Evolutionary conservation across 2,113 vertebrate species (phyloP).

Genomic region (Zingel zingel): DNA sequence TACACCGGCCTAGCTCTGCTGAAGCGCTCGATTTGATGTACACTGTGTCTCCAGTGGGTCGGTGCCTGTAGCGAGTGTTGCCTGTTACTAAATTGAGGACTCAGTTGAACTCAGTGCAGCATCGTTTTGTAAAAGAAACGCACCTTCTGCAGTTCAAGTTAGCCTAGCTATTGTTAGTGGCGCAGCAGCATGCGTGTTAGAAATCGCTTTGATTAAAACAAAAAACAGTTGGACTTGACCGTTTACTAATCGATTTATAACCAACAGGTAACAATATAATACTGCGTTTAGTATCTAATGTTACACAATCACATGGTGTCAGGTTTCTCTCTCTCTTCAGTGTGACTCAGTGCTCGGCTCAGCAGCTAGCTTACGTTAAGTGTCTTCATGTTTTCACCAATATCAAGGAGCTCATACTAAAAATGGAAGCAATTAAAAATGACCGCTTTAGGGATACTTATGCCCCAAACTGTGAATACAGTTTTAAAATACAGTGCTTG

Average conservation of each 20-base stretch:
- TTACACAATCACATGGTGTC: no score
- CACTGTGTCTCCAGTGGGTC: neutral
- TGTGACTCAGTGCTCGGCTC: neutral
- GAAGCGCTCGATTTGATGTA: slow-evolving; percentile 36
- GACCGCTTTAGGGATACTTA: no score
- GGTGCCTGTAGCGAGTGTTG: neutral
- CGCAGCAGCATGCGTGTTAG: slow-evolving; percentile 13
- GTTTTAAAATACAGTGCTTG: neutral
- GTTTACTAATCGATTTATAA: neutral
- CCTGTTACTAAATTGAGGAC: neutral
- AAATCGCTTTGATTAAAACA: neutral
- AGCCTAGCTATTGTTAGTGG: slow-evolving; percentile 64
- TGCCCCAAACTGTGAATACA: neutral
- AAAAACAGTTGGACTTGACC: rapidly evolving
- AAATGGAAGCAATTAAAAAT: neutral
- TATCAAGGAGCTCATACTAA: neutral
- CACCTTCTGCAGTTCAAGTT: slow-evolving; percentile 14
- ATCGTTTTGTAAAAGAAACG: neutral
- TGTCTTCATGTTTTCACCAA: neutral
- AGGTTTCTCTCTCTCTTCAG: neutral
- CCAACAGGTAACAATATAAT: neutral
- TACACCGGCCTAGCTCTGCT: slow-evolving; percentile 45
- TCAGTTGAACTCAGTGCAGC: neutral
- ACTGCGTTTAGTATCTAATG: no score
- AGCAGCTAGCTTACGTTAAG: neutral